A percentile compares a stretch with the other conserved stretches of the same genome.
Evolutionary conservation across 2,113 vertebrate genomes (phyloP).

Genomic region (Erythrolamprus reginae): DNA sequence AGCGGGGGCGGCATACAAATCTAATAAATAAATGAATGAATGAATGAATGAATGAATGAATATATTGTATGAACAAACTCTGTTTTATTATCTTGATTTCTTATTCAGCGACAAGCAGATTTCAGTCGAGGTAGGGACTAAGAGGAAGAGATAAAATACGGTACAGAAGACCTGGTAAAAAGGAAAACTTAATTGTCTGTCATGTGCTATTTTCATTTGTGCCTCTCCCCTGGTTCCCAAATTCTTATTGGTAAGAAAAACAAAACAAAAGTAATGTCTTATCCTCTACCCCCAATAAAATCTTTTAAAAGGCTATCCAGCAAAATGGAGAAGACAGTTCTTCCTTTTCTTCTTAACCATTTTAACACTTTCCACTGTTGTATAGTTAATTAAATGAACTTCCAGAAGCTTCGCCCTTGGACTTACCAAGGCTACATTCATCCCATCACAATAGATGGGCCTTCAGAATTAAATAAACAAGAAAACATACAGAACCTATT

Average conservation of each 20-base stretch:
- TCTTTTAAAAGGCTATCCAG: background rate
- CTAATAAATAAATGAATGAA: no score
- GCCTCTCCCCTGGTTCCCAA: background rate
- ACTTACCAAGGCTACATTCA: background rate
- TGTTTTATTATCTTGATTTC: no score
- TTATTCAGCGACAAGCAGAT: no score
- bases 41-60: no score
- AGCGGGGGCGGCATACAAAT: no score
- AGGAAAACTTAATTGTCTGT: background rate
- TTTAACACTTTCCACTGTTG: background rate
- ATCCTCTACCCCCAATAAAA: background rate
- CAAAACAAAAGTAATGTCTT: background rate
- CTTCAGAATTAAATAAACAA: background rate
- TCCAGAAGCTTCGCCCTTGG: background rate
- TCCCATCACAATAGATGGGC: background rate
- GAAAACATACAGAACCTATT: background rate
- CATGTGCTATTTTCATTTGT: background rate
- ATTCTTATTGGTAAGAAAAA: background rate
- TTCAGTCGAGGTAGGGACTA: background rate
- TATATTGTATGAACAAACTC: no score
- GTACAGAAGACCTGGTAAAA: background rate
- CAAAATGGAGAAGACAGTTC: background rate
- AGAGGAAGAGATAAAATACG: no score
- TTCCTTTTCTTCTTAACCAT: background rate
- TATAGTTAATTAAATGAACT: background rate